Evolutionary conservation across 1,140 invertebrate genomes (phyloP), one percentile per base, ranked within the genome.

Genomic region (Zaprionus kolodkinae): DNA sequence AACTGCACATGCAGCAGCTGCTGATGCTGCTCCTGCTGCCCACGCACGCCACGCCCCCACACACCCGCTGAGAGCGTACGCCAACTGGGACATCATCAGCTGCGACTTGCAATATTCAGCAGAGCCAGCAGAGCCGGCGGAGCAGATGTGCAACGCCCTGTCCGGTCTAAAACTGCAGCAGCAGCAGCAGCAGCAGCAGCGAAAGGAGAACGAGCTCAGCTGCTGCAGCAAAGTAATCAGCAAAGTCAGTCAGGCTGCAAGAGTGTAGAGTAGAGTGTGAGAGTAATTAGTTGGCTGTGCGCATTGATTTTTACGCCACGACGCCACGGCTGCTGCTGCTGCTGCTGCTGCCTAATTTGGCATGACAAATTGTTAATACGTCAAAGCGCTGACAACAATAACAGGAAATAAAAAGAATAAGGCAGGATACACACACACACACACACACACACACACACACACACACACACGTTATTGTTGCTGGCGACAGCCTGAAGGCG

Each of bases 321-420:
- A 55, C 64, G 54, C 59, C 43, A 30, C 27, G 27, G 27, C 27
- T 30, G 27, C 3, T 30, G 27, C 27, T 30, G 27, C 27, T 30
- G 27, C 27, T 60, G 33, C 60, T 59, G 68, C 68, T 78, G 80
- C 66, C 79, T 89, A 88, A 88, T 88, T 88, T 80, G 68, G 74
- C 84, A 72, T 89, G 85, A 89, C 74, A 89, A 88, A 88, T 88
- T 89, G 81, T 85, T 88, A 84, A 85, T 89, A 81, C 75, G 81
- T 89, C 84, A 88, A 76, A 80, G 79, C 72, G 59, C 56, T 75
- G 70, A 76, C 74, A 56, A 7, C 2, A 60, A 43, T 35, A 54
- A 50, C n/a, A 59, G 21, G 21, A 21, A 21, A 21, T 21, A 21
- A 21, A 21, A 21, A 21, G 21, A n/a, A n/a, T n/a, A n/a, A n/a